These are phyloP conservation scores for Meandrusa payeni DNA, from an alignment of 2,888 invertebrate species.

Conservation along the genomic window DNA sequence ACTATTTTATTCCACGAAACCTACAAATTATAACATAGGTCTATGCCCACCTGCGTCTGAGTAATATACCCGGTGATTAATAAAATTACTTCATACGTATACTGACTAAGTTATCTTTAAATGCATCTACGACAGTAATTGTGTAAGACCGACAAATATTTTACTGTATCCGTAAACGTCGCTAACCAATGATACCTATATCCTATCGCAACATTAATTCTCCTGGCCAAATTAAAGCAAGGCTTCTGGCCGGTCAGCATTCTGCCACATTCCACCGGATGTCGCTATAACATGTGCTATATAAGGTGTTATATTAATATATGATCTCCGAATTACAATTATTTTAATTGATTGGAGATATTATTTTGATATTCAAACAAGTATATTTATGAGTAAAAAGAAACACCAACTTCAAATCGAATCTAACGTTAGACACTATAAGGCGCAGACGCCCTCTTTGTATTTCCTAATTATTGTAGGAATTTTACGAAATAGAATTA, in stretches of 20 bases:
- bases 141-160: slow-evolving; percentile 24
- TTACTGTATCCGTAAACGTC: slow-evolving; percentile 8
- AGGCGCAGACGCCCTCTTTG: too few species aligned
- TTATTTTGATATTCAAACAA: too few species aligned
- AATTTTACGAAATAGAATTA: too few species aligned
- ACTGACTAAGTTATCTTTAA: slow-evolving; percentile 7
- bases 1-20: too few species aligned
- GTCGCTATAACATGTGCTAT: slow-evolving; percentile 6
- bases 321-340: too few species aligned
- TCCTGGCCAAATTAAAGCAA: slow-evolving; percentile 6
- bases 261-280: slow-evolving; percentile 5
- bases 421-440: too few species aligned
- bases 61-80: slow-evolving; percentile 15
- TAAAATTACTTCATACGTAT: slow-evolving; percentile 1
- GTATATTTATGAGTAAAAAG: too few species aligned
- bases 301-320: slow-evolving; percentile 9
- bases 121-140: slow-evolving; percentile 5
- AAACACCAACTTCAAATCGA: too few species aligned
- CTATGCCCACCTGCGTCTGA: slow-evolving; percentile 15
- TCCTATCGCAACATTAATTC: slow-evolving; percentile 1
- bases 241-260: neutral
- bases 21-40: too few species aligned
- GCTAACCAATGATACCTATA: neutral
- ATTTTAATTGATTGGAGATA: too few species aligned
- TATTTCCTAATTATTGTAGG: too few species aligned